Base-by-base conservation (phyloP, 1,140 invertebrate species). In the Drosophila insularis region DNA sequence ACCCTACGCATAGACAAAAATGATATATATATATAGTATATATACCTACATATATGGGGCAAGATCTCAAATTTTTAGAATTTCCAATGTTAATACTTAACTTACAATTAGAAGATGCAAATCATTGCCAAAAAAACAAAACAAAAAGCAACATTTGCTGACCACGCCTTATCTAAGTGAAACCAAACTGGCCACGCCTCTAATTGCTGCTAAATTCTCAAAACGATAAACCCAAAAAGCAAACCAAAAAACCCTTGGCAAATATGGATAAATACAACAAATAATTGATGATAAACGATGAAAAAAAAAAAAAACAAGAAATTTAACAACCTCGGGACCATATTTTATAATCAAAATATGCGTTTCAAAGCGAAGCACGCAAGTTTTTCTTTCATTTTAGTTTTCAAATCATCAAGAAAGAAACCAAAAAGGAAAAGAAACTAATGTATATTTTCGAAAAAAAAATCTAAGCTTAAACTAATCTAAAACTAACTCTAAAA, bases 271-370 rank as follows among this genome's bases (percentile, higher is more conserved):
- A 68, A 62, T 62, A n/a, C 39, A 14, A 35, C 32, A 7, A 17
- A 17, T 27, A 27, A 27, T 46, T 46, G 43, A 46, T 17, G 5
- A 46, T 27, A 35, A 35, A 11, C 8, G 32, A 35, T 35, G 53
- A 40, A 81, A 69, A 67, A 71, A 60, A 59, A 71, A 62, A 87
- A 4, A 21, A 50, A 50, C 10, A 8, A 50, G 19, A 81, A 76
- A 87, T 82, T 74, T 77, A 74, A 80, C 73, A 89, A 89, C 84
- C 84, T 89, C 84, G 90, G 90, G 90, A 91, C 90, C 90, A 91
- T 91, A 91, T 91, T 91, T 91, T 91, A 89, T 80, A 91, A 91
- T 90, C 89, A 91, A 91, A 91, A 91, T 91, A 91, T 91, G 90
- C 86, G 90, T 91, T 91, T 91, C 90, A 91, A 64, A 50, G 78